Base-by-base conservation (phyloP, 2,888 invertebrate genomes). In the Drosophila diplacantha region DNA sequence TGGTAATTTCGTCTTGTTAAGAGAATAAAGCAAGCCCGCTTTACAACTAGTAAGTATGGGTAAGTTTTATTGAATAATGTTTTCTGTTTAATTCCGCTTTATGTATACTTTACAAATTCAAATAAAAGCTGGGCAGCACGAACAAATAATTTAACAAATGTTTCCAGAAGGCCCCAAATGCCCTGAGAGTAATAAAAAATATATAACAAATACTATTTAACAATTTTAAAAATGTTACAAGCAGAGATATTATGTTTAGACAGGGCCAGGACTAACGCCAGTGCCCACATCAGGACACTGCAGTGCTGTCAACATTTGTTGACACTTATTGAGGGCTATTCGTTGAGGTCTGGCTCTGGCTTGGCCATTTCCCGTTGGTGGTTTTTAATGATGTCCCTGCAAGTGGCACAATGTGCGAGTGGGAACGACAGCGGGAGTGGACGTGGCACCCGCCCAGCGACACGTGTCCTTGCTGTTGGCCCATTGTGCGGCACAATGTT, bases 291-390 rank as follows among this genome's bases (percentile, higher is more conserved):
- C 37, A 18, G 11, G 18, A 2, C 16, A 35, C 18, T 18, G 24
- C 32, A 38, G 22, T 34, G 65, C 39, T 71, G 80, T 62, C 51
- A 54, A 46, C 75, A 46, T 60, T 71, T 71, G 78, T 66, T 83
- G 73, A 69, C 68, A 81, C 69, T 77, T 81, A 81, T 83, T 81
- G 73, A 63, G 81, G 63, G 55, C 58, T 67, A 77, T 68, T 72
- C 75, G 78, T 34, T 53, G 32, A 61, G 68, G 71, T 68, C 58
- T 66, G 61, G 60, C 65, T 69, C 59, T 64, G 59, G 61, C 62
- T 52, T 47, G 58, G 20, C 65, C 59, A 57, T 56, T 71, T 63
- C 32, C 54, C 35, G 44, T 20, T 31, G 29, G 16, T 18, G 60
- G 56, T 43, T 47, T 37, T 34, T 39, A 44, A 39, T 53, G 52